These are phyloP conservation scores for Sminthurides bifidus DNA, from an alignment of 1,140 invertebrate species.

Conservation along the genomic window DNA sequence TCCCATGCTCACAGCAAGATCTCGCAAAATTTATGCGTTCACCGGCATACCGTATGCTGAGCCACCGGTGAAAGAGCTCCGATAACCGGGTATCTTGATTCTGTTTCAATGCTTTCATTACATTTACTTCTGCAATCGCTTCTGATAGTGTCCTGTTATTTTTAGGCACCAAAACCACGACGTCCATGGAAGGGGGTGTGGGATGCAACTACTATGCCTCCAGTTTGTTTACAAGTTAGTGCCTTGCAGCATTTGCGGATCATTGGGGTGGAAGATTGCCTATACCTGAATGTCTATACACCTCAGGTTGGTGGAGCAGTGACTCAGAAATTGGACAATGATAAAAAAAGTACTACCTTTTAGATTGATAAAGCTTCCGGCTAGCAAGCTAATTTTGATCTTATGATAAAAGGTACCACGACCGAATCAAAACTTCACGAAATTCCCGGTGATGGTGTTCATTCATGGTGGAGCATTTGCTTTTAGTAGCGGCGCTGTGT, in stretches of 20 bases:
- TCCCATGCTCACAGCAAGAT: slow-evolving; percentile 23
- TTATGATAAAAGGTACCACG: slow-evolving; percentile 2
- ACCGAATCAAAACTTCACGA: slow-evolving; percentile 8
- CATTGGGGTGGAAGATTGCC: slow-evolving; percentile 41
- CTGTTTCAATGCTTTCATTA: not conserved
- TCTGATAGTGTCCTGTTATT: not conserved
- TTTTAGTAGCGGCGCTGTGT: slow-evolving; percentile 11
- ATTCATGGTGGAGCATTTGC: slow-evolving; percentile 25
- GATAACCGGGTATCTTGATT: slow-evolving; percentile 20
- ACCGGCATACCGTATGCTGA: slow-evolving; percentile 25
- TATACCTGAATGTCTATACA: slow-evolving; percentile 45
- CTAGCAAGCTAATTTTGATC: slow-evolving; percentile 12
- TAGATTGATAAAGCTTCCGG: not conserved
- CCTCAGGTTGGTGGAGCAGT: too few relatives aligned
- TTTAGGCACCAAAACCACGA: slow-evolving; percentile 22
- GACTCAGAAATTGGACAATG: too few relatives aligned
- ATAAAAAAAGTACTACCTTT: too few relatives aligned
- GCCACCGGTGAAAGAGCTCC: slow-evolving; percentile 15
- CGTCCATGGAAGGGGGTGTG: slow-evolving; percentile 25
- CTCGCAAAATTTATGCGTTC: slow-evolving; percentile 19
- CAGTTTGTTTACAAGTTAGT: slow-evolving; percentile 32
- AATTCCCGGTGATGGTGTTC: slow-evolving; percentile 18
- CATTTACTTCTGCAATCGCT: not conserved
- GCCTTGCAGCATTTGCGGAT: slow-evolving; percentile 13
- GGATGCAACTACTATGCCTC: slow-evolving; percentile 26